phyloP scores from a whole-genome alignment of 2,113 vertebrate species.

The Oncorhynchus mykiss region DNA sequence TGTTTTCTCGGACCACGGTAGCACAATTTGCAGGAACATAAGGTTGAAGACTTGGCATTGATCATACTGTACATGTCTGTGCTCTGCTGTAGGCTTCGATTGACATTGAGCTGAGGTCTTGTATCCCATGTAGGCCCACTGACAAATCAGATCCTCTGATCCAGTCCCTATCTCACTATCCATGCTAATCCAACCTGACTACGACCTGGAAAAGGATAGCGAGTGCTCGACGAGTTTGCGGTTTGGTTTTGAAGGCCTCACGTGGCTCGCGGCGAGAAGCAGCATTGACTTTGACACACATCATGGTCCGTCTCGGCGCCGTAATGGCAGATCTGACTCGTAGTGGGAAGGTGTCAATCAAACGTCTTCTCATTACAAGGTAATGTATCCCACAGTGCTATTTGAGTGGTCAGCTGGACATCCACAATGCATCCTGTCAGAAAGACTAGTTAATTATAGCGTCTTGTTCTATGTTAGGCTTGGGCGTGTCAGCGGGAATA shows the following conservation, averaged over 20 bases:
- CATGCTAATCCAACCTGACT: slow-evolving; percentile 58
- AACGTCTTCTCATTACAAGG: slow-evolving; percentile 71
- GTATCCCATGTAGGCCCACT: slow-evolving; percentile 31
- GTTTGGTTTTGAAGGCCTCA: slow-evolving; percentile 31
- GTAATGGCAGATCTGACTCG: not conserved
- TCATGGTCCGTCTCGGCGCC: slow-evolving; percentile 7
- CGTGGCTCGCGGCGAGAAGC: not conserved
- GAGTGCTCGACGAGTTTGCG: slow-evolving; percentile 48
- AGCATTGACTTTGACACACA: slow-evolving; percentile 8
- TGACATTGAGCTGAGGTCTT: slow-evolving; percentile 58
- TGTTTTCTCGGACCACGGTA: too few species aligned
- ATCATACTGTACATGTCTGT: not conserved
- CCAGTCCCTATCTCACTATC: slow-evolving; percentile 38
- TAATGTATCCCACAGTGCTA: slow-evolving; percentile 64
- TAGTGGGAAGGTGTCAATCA: slow-evolving; percentile 70
- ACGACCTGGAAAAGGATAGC: slow-evolving; percentile 46
- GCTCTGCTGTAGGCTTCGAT: slow-evolving; percentile 36
- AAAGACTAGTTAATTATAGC: slow-evolving; percentile 55
- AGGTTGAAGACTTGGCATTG: not conserved
- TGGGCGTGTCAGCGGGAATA: not conserved
- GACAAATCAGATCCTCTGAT: slow-evolving; percentile 57
- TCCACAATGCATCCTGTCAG: slow-evolving; percentile 55
- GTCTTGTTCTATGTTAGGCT: not conserved
- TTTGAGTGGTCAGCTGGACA: slow-evolving; percentile 76
- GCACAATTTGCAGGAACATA: too few species aligned